phyloP scores from a whole-genome alignment of 1,140 invertebrate genomes.

The Mycetomoellerius zeteki region DNA sequence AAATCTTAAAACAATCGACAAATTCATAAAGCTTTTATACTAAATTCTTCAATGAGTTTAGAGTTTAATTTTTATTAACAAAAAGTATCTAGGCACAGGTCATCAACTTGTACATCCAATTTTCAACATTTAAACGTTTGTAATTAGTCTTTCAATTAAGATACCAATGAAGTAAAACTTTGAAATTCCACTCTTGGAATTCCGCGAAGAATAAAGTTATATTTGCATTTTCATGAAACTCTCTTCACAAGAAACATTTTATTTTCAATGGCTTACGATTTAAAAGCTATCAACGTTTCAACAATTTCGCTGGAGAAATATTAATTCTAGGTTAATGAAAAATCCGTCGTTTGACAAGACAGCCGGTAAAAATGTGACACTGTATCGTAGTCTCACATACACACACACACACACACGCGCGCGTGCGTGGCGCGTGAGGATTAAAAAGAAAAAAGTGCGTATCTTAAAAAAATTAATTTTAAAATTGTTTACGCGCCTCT shows the following conservation, averaged over 20 bases:
- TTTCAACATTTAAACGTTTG: constrained; percentile 31
- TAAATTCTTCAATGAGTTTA: constrained; percentile 25
- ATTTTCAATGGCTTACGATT: neutral
- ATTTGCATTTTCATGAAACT: constrained; percentile 30
- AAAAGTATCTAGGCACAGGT: constrained; percentile 2
- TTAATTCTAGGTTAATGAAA: constrained; percentile 32
- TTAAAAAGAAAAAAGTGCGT: constrained; percentile 8
- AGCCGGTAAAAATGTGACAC: neutral
- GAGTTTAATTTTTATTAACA: constrained; percentile 15
- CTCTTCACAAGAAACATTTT: neutral
- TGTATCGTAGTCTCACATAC: too few relatives aligned
- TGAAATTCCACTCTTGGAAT: constrained; percentile 8
- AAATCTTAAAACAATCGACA: neutral
- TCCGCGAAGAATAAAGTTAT: constrained; percentile 22
- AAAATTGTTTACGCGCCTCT: constrained; percentile 7
- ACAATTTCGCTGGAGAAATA: neutral
- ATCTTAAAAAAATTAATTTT: constrained; percentile 41
- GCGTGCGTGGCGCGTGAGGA: neutral
- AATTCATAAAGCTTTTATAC: neutral
- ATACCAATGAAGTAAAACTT: constrained; percentile 22
- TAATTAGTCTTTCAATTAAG: constrained; percentile 33
- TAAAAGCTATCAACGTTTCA: constrained; percentile 24
- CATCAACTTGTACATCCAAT: constrained; percentile 27
- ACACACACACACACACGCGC: too few relatives aligned
- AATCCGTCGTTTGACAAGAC: neutral